Base-by-base conservation (phyloP, 2,888 invertebrate species). In the Lysandra coridon region DNA sequence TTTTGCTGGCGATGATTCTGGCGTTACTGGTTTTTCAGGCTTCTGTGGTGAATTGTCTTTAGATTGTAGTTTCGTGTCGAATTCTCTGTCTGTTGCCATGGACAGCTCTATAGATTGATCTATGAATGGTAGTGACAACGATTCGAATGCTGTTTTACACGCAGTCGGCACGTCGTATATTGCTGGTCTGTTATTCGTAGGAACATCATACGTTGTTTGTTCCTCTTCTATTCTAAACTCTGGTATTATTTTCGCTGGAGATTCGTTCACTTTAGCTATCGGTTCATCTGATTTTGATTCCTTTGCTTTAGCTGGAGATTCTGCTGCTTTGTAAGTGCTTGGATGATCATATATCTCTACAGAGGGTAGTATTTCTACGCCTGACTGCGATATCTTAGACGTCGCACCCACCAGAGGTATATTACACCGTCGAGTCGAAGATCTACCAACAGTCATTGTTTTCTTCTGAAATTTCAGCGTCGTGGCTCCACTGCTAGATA, bases 401-500 rank as follows among this genome's bases (percentile, higher is more conserved):
- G 95, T 95, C 5, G 94, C 92, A 79, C 95, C 95, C 4, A 95
- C 92, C 83, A 95, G 84, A 73, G 95, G 95, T 83, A 95, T 95
- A 82, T 95, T 95, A 49, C 92, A 91, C 83, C 88, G 89, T 80
- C 95, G 88, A 23, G 86, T 88, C 0, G 93, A 93, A 6, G 92
- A 88, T 83, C 93, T 88, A 4, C 87, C 90, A 17, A 87, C 83
- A 78, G 87, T 89, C 0, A 85, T 74, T 1, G 88, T 86, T 88
- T 91, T 94, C 88, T 92, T 93, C 84, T 93, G 94, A 81, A 91
- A 88, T 83, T 93, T 94, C 82, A 90, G 87, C 81, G 90, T 90
- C 73, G 91, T 92, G 1, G 91, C 89, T 1, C 90, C 87, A 12
- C 96, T 95, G 87, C 96, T 93, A 4, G 96, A 95, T 81, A 96